Evolutionary conservation across 2,113 vertebrate genomes (phyloP).

Genomic region (Rattus norvegicus): GRCr8 NC_086023.1:171145501-171146000

Average conservation of each 20-base stretch:
- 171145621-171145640: neutral
- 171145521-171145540: neutral
- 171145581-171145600: neutral
- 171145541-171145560: neutral
- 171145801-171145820: fast-evolving
- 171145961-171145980: neutral
- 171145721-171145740: no score
- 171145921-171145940: neutral
- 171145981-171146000: neutral
- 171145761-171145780: neutral
- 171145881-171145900: neutral
- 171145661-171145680: neutral
- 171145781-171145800: neutral
- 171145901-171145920: no score
- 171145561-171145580: neutral
- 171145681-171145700: neutral
- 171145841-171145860: neutral
- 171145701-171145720: neutral
- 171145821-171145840: neutral
- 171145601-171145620: neutral
- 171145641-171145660: neutral
- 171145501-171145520: fast-evolving
- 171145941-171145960: neutral
- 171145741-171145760: neutral
- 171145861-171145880: neutral